phyloP scores from a whole-genome alignment of 2,113 vertebrate genomes.

The Labrus mixtus region DNA sequence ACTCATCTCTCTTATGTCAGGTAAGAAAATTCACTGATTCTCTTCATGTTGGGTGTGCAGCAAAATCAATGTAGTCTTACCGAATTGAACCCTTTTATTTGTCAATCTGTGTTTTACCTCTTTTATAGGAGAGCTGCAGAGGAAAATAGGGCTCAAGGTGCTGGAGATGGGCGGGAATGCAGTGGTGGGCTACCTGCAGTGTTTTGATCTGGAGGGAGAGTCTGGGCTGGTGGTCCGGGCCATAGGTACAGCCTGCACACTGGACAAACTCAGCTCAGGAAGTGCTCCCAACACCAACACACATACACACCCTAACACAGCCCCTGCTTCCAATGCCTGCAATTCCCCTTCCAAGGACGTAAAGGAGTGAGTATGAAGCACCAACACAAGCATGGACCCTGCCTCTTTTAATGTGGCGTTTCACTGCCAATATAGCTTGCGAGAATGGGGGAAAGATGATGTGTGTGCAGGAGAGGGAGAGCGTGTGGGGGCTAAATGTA shows the following conservation, averaged over 20 bases:
- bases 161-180: conserved; percentile 99
- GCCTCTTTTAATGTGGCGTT: conserved; percentile 40
- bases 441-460: conserved; percentile 18
- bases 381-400: conserved; percentile 57
- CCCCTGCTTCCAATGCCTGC: conserved; percentile 85
- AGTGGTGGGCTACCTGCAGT: conserved; percentile 97
- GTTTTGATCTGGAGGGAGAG: conserved; percentile 98
- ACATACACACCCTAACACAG: conserved; percentile 82
- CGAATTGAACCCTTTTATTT: neutral
- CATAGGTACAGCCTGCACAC: conserved; percentile 96
- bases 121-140: conserved; percentile 92
- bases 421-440: conserved; percentile 33
- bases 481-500: conserved; percentile 14
- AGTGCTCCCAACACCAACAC: conserved; percentile 77
- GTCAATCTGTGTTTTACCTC: conserved; percentile 20
- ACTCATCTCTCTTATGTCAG: conserved; percentile 99
- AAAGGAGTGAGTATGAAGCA: conserved; percentile 96
- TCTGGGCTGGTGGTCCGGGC: conserved; percentile 97
- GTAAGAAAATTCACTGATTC: conserved; percentile 72
- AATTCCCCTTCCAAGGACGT: conserved; percentile 97
- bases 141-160: conserved; percentile 98
- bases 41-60: conserved; percentile 1
- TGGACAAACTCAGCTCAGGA: conserved; percentile 94
- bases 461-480: conserved; percentile 58
- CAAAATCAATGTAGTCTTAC: neutral